Conservation (phyloP, 2,113 vertebrate species). For the Nyctereutes procyonoides region DNA sequence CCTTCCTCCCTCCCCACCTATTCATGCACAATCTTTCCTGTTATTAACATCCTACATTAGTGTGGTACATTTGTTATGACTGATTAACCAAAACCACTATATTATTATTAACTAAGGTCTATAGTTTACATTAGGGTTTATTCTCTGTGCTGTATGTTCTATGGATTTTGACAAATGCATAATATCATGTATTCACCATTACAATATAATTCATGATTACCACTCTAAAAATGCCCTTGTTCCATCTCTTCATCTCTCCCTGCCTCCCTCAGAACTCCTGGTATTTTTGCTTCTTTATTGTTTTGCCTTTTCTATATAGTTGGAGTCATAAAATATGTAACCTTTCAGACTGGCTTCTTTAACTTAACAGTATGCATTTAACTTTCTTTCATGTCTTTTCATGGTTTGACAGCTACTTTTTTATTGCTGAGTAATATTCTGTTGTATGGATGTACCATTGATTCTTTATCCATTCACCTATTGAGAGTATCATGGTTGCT, state of each 20-base stretch:
- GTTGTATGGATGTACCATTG: background rate
- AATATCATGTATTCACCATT: background rate
- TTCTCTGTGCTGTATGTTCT: background rate
- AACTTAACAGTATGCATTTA: background rate
- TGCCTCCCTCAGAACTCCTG: background rate
- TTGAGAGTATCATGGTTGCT: background rate
- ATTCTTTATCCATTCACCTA: slow-evolving; percentile 23
- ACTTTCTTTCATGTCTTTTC: background rate
- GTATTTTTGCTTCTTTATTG: background rate
- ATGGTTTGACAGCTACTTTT: background rate
- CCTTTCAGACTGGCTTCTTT: background rate
- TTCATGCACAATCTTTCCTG: background rate
- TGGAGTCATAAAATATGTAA: background rate
- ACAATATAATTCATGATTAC: background rate
- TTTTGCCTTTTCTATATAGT: background rate
- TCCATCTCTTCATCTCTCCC: background rate
- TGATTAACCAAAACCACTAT: background rate
- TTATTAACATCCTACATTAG: background rate
- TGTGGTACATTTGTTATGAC: background rate
- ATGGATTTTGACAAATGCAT: background rate
- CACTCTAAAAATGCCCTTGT: background rate
- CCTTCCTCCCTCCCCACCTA: background rate
- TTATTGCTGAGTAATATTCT: background rate
- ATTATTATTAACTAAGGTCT: slow-evolving; percentile 35
- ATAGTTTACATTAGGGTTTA: slow-evolving; percentile 8